Conservation (phyloP, 2,113 vertebrate species). For the Labeo rohita region DNA sequence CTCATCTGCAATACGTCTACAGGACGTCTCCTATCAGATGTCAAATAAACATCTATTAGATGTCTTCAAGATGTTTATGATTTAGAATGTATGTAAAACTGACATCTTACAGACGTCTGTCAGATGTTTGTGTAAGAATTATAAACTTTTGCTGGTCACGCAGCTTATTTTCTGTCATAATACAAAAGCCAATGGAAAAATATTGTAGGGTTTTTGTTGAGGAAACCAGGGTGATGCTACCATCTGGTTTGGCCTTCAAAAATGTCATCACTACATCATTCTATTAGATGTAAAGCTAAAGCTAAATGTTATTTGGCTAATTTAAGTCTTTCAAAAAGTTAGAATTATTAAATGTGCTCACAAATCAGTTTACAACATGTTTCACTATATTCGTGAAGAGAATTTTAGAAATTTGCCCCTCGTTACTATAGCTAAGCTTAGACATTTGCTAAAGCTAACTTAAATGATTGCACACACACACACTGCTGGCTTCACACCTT, state of each 20-base stretch:
- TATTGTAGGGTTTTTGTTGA: not conserved
- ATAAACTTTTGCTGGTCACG: not conserved
- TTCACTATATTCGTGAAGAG: not conserved
- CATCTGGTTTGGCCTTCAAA: not conserved
- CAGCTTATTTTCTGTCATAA: not conserved
- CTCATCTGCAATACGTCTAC: no score
- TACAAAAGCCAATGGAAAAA: not conserved
- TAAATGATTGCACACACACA: not conserved
- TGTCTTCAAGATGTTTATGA: no score
- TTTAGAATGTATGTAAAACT: no score
- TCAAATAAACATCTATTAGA: no score
- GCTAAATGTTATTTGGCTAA: not conserved
- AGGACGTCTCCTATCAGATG: no score
- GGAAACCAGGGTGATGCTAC: not conserved
- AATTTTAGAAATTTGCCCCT: not conserved
- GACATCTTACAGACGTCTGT: no score
- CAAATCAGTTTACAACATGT: not conserved
- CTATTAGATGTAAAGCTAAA: not conserved
- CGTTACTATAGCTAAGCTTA: not conserved
- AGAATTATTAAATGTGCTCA: not conserved
- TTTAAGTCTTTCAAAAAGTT: not conserved
- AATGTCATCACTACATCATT: not conserved
- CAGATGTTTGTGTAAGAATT: not conserved
- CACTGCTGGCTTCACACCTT: constrained; percentile 5
- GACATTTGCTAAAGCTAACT: not conserved